Percentiles rank a stretch among this genome's conserved stretches.
Evolutionary conservation across 2,797 vertebrate genomes (phyloP).

Genomic region (Microctenopoma steveboyesi): DNA sequence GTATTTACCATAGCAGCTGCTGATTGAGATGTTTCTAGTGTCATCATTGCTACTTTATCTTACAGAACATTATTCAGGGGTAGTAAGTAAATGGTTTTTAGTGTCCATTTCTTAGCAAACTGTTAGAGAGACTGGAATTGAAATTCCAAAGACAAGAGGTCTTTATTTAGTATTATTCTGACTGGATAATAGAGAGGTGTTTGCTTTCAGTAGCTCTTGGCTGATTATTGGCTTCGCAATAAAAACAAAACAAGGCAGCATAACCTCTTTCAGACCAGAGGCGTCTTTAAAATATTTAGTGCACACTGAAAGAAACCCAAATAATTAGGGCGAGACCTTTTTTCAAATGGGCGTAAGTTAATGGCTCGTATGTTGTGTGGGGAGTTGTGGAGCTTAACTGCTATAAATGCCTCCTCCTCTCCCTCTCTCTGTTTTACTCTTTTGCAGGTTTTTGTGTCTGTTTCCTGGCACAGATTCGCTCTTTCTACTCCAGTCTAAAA

Average conservation of each 20-base stretch:
- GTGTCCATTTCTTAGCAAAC: constrained; percentile 27
- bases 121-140: constrained; percentile 6
- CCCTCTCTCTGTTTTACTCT: background rate
- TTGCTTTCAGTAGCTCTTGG: constrained; percentile 38
- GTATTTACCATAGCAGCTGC: constrained; percentile 11
- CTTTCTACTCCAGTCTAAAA: constrained; percentile 56
- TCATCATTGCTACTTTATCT: background rate
- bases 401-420: constrained; percentile 2
- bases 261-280: constrained; percentile 44
- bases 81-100: constrained; percentile 19
- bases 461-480: constrained; percentile 38
- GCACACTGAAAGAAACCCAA: constrained; percentile 35
- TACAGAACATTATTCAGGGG: constrained; percentile 10
- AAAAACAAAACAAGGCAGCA: constrained; percentile 24
- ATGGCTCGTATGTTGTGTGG: background rate
- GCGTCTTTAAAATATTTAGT: constrained; percentile 51
- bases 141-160: constrained; percentile 30
- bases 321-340: constrained; percentile 33
- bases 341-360: constrained; percentile 33
- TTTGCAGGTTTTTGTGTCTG: constrained; percentile 34
- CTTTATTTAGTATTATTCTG: constrained; percentile 55
- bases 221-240: constrained; percentile 40
- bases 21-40: background rate
- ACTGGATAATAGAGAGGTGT: constrained; percentile 49
- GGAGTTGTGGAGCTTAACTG: background rate